Evolutionary conservation across 53 echinoderm and acorn worm genomes (phyloP), one percentile per base, ranked within the genome.

Genomic region (Hippasteria phrygiana): DNA sequence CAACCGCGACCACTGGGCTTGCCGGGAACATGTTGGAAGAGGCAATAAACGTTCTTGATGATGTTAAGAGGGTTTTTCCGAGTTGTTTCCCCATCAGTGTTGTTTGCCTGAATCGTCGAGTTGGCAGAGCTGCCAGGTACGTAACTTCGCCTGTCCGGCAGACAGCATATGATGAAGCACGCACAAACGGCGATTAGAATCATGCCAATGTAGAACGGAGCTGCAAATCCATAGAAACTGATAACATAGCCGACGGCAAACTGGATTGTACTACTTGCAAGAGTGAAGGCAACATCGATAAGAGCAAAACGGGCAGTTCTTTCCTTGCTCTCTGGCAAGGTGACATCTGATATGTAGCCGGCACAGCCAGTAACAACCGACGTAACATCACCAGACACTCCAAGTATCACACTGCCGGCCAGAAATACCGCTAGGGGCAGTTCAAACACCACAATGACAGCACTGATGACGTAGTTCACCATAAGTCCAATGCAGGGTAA

Each of bases 341-440:
- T 87, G 54, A 93, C 77, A 41, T 93, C 93, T 0, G 87, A 41
- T 10, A 93, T 71, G 66, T 93, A 93, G 14, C 87, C 32, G 34
- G 89, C 90, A 74, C 90, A 47, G 2, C 87, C 47, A 24, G 81
- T 84, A 32, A 90, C 87, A 36, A 85, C 48, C 39, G 79, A 38
- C 20, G 80, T 36, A 5, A 78, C 27, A 3, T 79, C 87, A 28
- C 93, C 93, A 48, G 38, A 26, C 67, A 90, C 12, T 4, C 93
- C 90, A 1, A 43, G 22, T 34, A 93, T 48, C 48, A 93, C 36
- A 20, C 87, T 87, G 2, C 87, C 90, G 1, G 63, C 66, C 34
- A 90, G 54, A 39, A 93, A 73, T 38, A 77, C 48, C 2, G 20
- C 18, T 17, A 93, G 54, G 0, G 90, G 90, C 5, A 93, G 81